A percentile compares a stretch with the other conserved stretches of the same genome.
Evolutionary conservation across 1,140 invertebrate genomes (phyloP).

Genomic region (Caenorhabditis inopinata): DNA sequence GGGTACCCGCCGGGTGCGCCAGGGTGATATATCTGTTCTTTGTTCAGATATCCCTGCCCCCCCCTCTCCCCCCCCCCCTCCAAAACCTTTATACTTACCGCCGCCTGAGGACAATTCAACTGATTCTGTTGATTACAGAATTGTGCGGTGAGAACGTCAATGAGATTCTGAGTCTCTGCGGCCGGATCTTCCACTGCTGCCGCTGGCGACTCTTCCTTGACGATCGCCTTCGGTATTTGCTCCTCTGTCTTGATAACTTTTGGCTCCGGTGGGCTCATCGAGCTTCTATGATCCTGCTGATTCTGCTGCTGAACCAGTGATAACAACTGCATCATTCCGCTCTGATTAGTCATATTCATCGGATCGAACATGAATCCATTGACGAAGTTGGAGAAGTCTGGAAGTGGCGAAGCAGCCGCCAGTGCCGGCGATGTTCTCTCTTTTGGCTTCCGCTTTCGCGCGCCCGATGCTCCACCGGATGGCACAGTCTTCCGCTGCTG

Average conservation of each 20-base stretch:
- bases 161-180: neutral
- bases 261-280: neutral
- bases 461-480: too few species aligned
- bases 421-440: constrained; percentile 99
- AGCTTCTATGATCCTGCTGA: neutral
- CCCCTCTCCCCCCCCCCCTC: too few species aligned
- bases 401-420: constrained; percentile 95
- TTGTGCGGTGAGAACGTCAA: neutral
- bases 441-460: constrained; percentile 87
- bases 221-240: neutral
- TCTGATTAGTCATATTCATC: neutral
- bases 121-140: neutral
- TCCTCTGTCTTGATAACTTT: neutral
- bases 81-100: neutral
- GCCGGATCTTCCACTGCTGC: neutral
- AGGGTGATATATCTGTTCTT: too few species aligned
- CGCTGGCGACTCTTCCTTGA: neutral
- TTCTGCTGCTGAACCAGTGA: neutral
- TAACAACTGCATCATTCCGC: neutral
- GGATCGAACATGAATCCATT: constrained; percentile 24
- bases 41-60: too few species aligned
- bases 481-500: too few species aligned
- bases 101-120: too few species aligned
- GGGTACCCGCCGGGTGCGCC: too few species aligned
- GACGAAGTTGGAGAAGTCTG: constrained; percentile 79